These are phyloP conservation scores for Himalopsyche phryganea DNA, from an alignment of 1,140 invertebrate genomes.

Conservation along the genomic window DNA sequence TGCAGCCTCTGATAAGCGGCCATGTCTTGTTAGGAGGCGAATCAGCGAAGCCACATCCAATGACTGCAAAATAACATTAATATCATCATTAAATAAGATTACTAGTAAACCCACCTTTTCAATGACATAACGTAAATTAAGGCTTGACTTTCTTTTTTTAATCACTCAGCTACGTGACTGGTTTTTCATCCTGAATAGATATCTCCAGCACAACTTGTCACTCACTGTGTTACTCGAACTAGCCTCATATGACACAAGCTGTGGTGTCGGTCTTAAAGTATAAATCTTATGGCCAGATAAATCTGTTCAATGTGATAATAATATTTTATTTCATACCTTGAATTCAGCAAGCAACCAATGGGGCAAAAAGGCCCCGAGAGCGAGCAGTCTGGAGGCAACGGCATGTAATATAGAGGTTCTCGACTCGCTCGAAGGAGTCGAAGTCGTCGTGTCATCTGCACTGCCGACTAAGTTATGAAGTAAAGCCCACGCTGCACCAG, in stretches of 20 bases:
- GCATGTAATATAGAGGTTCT: slow-evolving; percentile 42
- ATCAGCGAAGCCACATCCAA: slow-evolving; percentile 39
- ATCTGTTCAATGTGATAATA: too few relatives aligned
- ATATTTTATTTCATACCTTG: slow-evolving; percentile 38
- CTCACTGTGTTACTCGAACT: too few relatives aligned
- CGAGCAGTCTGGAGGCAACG: slow-evolving; percentile 44
- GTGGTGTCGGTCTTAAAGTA: too few relatives aligned
- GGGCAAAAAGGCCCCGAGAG: slow-evolving; percentile 46
- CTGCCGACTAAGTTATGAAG: slow-evolving; percentile 16
- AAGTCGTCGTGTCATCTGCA: not conserved
- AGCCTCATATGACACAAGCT: too few relatives aligned
- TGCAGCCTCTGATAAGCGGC: slow-evolving; percentile 41
- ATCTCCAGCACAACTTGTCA: too few relatives aligned
- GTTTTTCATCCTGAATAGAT: too few relatives aligned
- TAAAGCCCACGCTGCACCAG: slow-evolving; percentile 28
- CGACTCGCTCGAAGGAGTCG: slow-evolving; percentile 33
- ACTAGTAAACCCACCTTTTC: too few relatives aligned
- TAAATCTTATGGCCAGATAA: too few relatives aligned
- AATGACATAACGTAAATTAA: too few relatives aligned
- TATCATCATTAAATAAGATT: too few relatives aligned
- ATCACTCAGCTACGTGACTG: too few relatives aligned
- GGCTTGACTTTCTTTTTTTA: too few relatives aligned
- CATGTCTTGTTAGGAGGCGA: slow-evolving; percentile 40
- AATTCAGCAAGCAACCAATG: slow-evolving; percentile 47
- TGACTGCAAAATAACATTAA: slow-evolving; percentile 33